Percentiles rank a stretch among this genome's conserved stretches.
Conservation (phyloP, 1,140 invertebrate genomes). For the Drosophila gunungcola region DNA sequence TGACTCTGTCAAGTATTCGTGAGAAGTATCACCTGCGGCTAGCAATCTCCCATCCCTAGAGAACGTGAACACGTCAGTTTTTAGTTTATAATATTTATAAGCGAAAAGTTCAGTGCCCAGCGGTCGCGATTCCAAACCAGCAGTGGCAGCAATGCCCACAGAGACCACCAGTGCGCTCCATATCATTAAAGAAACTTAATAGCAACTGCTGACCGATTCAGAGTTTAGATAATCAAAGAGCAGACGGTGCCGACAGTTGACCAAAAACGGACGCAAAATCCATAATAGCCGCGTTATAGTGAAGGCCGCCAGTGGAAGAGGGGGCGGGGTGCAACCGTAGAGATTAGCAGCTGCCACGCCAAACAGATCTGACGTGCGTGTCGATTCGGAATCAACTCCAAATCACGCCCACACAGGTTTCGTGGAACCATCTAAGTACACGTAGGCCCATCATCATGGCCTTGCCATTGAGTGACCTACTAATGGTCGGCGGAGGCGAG, state of each 20-base stretch:
- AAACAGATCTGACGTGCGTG: constrained; percentile 60
- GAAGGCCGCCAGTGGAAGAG: constrained; percentile 2
- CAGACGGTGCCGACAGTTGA: constrained; percentile 6
- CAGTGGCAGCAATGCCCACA: constrained; percentile 50
- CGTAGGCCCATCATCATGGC: constrained; percentile 57
- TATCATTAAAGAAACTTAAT: not conserved
- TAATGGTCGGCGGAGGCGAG: constrained; percentile 69
- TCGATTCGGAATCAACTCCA: constrained; percentile 46
- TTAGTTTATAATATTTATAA: constrained; percentile 71
- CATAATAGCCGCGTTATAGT: constrained; percentile 36
- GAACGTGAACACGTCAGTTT: constrained; percentile 69
- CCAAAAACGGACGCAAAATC: constrained; percentile 59
- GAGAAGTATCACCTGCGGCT: constrained; percentile 14
- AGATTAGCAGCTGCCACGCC: constrained; percentile 66
- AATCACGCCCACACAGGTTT: constrained; percentile 50
- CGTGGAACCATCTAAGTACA: constrained; percentile 19
- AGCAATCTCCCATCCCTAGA: constrained; percentile 10
- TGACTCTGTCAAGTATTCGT: not conserved
- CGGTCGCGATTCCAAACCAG: constrained; percentile 17
- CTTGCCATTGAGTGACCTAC: constrained; percentile 71
- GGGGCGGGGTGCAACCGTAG: constrained; percentile 34
- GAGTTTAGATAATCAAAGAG: not conserved
- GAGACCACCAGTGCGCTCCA: constrained; percentile 3
- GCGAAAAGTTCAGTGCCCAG: constrained; percentile 41
- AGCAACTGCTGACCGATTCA: not conserved